phyloP scores from a whole-genome alignment of 2,797 vertebrate species.

The Ciconia nigra region DNA sequence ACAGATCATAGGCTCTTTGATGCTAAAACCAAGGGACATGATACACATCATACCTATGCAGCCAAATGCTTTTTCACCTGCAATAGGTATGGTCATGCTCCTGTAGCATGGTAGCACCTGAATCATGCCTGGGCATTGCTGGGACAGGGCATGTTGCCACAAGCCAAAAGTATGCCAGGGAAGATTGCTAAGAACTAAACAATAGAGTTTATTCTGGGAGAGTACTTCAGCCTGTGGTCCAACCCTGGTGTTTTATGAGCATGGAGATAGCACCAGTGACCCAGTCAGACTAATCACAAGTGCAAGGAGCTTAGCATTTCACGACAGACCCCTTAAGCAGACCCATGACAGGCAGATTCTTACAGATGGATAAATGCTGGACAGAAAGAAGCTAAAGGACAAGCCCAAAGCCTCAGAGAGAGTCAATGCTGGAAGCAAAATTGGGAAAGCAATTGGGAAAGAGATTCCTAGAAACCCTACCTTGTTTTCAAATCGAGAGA shows the following conservation, averaged over 20 bases:
- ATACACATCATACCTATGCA: not conserved
- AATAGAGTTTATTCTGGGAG: not conserved
- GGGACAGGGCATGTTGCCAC: not conserved
- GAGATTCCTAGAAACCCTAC: not conserved
- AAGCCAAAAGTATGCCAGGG: not conserved
- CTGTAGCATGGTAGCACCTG: not conserved
- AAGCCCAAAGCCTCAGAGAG: not conserved
- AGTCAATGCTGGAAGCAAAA: not conserved
- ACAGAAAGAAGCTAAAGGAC: not conserved
- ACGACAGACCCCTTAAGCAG: not conserved
- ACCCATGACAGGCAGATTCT: not conserved
- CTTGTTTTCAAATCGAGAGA: not conserved
- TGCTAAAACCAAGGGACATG: not conserved
- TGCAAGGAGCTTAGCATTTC: not conserved
- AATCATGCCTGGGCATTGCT: not conserved
- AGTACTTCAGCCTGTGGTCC: not conserved
- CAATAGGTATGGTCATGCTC: not conserved
- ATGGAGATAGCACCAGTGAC: not conserved
- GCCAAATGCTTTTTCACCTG: not conserved
- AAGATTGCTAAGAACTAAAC: not conserved
- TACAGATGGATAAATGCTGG: not conserved
- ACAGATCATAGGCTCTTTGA: not conserved
- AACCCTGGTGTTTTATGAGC: not conserved
- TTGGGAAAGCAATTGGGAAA: not conserved
- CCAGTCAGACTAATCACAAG: not conserved